phyloP scores from a whole-genome alignment of 2,888 invertebrate genomes.

The Drosophila colorata region DNA sequence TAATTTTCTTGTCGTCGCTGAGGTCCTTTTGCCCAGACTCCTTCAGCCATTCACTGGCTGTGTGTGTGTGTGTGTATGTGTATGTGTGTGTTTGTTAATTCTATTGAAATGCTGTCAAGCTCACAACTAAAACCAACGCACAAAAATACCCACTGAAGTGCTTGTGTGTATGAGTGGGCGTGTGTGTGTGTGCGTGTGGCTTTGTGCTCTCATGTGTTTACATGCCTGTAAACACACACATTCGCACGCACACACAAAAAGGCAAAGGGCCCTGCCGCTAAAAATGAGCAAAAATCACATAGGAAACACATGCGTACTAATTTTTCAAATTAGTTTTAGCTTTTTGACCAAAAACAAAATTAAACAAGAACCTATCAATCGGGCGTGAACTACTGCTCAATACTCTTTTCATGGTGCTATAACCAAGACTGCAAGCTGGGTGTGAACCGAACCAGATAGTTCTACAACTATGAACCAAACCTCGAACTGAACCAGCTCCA shows the following conservation, averaged over 20 bases:
- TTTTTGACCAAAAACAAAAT: conserved; percentile 38
- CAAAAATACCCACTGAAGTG: conserved; percentile 70
- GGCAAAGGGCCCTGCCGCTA: conserved; percentile 38
- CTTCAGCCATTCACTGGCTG: conserved; percentile 25
- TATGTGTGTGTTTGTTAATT: conserved; percentile 67
- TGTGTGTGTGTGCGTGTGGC: conserved; percentile 16
- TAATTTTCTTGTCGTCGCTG: conserved; percentile 68
- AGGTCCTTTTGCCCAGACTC: conserved; percentile 30
- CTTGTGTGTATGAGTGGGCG: conserved; percentile 12
- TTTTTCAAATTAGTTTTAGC: conserved; percentile 78
- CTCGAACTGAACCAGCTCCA: too few relatives aligned
- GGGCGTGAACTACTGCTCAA: neutral
- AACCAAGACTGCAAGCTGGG: neutral
- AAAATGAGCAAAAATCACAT: conserved; percentile 62
- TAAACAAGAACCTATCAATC: neutral
- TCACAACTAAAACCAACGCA: conserved; percentile 76
- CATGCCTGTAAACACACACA: conserved; percentile 60
- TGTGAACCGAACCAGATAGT: too few relatives aligned
- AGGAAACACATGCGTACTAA: conserved; percentile 65
- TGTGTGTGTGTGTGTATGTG: conserved; percentile 43
- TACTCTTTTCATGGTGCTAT: neutral
- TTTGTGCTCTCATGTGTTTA: conserved; percentile 56
- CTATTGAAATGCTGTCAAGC: conserved; percentile 82
- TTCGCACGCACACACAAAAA: conserved; percentile 22
- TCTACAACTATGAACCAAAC: too few relatives aligned